Percentiles rank a stretch among this genome's conserved stretches.
Conservation (phyloP, 2,888 invertebrate genomes). For the Philereme vetulata region DNA sequence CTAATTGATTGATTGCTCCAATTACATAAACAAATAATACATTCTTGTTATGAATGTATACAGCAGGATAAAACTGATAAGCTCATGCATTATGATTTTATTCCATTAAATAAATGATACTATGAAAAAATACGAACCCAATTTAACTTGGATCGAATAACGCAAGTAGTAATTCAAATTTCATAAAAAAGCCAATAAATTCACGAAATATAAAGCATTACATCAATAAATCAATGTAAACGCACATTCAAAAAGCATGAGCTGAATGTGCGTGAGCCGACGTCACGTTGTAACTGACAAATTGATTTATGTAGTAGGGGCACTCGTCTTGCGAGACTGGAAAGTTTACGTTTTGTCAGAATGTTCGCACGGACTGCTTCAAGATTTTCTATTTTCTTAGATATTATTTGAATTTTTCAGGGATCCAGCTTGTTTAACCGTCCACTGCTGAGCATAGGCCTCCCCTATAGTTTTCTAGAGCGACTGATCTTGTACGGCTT, state of each 20-base stretch:
- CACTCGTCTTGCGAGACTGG: constrained; percentile 42
- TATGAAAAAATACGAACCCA: constrained; percentile 12
- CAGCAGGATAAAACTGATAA: neutral
- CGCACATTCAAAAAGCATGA: constrained; percentile 31
- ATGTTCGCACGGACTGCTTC: constrained; percentile 42
- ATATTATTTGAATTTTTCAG: too few species aligned
- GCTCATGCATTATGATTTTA: neutral
- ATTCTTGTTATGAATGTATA: neutral
- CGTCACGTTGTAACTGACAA: constrained; percentile 73
- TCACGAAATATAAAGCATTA: constrained; percentile 31
- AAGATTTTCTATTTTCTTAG: constrained; percentile 8
- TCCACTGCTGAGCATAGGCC: too few species aligned
- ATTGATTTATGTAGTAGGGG: constrained; percentile 74
- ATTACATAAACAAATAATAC: neutral
- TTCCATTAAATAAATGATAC: neutral
- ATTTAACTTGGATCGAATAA: constrained; percentile 5
- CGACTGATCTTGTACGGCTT: too few species aligned
- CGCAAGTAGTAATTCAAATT: constrained; percentile 15
- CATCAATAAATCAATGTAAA: constrained; percentile 39
- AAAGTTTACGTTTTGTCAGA: constrained; percentile 58
- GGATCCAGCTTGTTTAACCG: too few species aligned
- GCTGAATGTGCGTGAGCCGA: constrained; percentile 49
- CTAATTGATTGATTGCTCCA: neutral
- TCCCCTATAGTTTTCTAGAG: too few species aligned
- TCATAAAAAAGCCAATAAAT: constrained; percentile 30